Percentiles rank a stretch among this genome's conserved stretches.
phyloP scores from a whole-genome alignment of 2,113 vertebrate genomes.

The Muntiacus reevesi region DNA sequence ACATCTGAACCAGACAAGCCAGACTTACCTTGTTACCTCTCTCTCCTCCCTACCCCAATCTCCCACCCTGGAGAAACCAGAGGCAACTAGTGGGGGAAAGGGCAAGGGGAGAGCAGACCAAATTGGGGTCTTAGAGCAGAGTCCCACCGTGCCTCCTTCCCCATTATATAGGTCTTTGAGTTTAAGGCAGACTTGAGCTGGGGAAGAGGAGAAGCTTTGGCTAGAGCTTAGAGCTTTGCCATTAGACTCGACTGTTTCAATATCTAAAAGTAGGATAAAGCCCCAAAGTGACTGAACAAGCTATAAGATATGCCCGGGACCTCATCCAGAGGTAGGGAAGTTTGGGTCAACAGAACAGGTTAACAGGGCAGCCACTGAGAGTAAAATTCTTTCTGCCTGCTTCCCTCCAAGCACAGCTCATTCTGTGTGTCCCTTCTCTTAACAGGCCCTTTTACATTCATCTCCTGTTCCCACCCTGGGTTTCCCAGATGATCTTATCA shows the following conservation, averaged over 20 bases:
- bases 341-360: neutral
- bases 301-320: neutral
- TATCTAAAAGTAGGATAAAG: neutral
- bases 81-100: neutral
- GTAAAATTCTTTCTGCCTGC: no score
- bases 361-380: neutral
- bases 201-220: neutral
- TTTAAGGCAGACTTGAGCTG: neutral
- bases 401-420: fast-evolving
- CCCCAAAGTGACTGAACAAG: neutral
- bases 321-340: neutral
- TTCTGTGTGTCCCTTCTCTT: neutral
- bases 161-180: neutral
- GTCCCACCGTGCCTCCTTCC: neutral
- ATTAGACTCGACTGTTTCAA: neutral
- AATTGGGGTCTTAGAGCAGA: neutral
- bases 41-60: neutral
- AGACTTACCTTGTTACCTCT: neutral
- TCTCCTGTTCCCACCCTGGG: neutral
- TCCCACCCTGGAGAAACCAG: neutral
- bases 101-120: no score
- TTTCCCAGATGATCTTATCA: neutral
- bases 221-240: neutral
- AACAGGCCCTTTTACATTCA: neutral
- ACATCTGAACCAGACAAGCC: neutral